phyloP scores from a whole-genome alignment of 2,888 invertebrate species.

The Cordilura impudica region DNA sequence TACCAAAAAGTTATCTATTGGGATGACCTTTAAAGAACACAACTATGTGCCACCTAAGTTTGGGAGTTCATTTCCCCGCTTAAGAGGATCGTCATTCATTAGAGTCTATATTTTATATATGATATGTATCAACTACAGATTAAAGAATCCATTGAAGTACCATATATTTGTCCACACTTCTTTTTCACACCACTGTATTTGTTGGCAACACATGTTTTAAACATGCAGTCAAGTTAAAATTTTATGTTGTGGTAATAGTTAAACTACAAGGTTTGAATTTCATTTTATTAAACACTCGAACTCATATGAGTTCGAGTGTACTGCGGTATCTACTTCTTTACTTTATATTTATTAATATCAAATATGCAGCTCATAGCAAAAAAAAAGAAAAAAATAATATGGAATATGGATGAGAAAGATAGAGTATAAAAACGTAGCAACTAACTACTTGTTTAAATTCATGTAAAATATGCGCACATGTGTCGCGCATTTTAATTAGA shows the following conservation, averaged over 20 bases:
- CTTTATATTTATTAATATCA: conserved; percentile 1
- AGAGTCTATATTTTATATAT: too few species aligned
- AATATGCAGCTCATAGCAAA: not conserved
- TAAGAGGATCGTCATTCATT: too few species aligned
- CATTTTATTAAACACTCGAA: not conserved
- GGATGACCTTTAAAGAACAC: too few species aligned
- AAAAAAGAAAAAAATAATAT: conserved; percentile 20
- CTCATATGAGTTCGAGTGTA: not conserved
- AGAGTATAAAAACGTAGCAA: not conserved
- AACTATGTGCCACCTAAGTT: too few species aligned
- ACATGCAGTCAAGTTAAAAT: not conserved
- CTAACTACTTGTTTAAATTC: conserved; percentile 50
- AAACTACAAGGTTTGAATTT: conserved; percentile 26
- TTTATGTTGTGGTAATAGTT: conserved; percentile 41
- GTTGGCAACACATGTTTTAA: too few species aligned
- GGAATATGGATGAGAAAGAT: not conserved
- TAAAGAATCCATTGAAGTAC: too few species aligned
- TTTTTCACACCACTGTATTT: too few species aligned
- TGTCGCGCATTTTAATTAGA: conserved; percentile 65
- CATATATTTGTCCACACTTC: too few species aligned
- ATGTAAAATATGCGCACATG: conserved; percentile 63
- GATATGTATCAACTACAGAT: too few species aligned
- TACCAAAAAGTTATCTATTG: too few species aligned
- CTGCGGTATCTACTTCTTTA: not conserved
- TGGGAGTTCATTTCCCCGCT: too few species aligned